Evolutionary conservation across 2,888 invertebrate species (phyloP).

Genomic region (Trichopria drosophilae): DNA sequence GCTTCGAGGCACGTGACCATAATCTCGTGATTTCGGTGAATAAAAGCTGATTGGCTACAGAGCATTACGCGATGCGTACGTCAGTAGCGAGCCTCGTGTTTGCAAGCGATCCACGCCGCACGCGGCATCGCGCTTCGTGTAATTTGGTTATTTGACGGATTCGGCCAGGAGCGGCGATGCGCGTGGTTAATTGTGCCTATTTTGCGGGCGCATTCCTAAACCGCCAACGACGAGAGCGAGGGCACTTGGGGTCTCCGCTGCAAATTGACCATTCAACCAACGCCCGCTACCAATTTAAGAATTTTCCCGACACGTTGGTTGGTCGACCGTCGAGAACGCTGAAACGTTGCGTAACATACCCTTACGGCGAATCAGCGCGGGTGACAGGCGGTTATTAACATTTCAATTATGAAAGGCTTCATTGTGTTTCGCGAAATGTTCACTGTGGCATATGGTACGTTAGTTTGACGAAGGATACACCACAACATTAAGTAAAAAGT

Average conservation of each 20-base stretch:
- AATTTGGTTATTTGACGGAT: conserved; percentile 50
- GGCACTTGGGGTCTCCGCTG: conserved; percentile 16
- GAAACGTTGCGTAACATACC: no score
- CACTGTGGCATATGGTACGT: no score
- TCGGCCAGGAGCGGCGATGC: conserved; percentile 39
- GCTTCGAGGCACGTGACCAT: conserved; percentile 44
- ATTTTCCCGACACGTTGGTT: no score
- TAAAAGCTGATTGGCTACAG: conserved; percentile 49
- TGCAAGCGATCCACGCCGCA: conserved; percentile 28
- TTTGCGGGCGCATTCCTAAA: conserved; percentile 38
- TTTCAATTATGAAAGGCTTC: no score
- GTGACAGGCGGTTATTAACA: no score
- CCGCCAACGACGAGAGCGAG: conserved; percentile 19
- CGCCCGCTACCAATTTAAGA: no score
- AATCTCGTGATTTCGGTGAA: conserved; percentile 49
- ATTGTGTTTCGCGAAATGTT: no score
- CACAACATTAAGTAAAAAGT: no score
- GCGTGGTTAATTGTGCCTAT: conserved; percentile 39
- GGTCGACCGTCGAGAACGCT: no score
- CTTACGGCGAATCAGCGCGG: no score
- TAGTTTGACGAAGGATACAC: no score
- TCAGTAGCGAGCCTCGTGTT: conserved; percentile 25
- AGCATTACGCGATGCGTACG: conserved; percentile 20
- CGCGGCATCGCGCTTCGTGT: conserved; percentile 37
- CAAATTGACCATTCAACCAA: conserved; percentile 9